Conservation (phyloP, 2,888 invertebrate species). For the Callyntrura sp. region DNA sequence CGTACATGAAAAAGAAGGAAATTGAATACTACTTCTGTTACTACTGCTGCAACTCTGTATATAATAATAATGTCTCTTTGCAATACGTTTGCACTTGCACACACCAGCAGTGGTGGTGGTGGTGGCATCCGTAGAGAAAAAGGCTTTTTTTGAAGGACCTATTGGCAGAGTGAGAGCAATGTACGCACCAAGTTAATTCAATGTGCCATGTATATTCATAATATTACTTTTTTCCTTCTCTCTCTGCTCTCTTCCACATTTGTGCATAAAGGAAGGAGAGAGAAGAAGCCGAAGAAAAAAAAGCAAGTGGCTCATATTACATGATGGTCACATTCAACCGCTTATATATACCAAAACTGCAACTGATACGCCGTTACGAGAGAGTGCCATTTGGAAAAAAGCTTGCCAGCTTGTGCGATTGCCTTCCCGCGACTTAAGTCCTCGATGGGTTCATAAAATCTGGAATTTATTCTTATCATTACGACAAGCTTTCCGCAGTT, state of each 20-base stretch:
- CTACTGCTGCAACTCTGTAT: background rate
- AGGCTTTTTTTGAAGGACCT: slow-evolving; percentile 40
- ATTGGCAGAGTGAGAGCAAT: slow-evolving; percentile 27
- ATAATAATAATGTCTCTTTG: background rate
- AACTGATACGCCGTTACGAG: background rate
- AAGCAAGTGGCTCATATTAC: background rate
- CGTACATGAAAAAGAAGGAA: background rate
- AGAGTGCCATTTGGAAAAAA: background rate
- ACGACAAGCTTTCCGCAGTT: slow-evolving; percentile 73
- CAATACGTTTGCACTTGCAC: background rate
- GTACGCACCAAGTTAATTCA: slow-evolving; percentile 10
- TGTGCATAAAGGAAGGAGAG: background rate
- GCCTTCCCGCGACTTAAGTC: slow-evolving; percentile 62
- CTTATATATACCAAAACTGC: background rate
- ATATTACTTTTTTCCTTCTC: background rate
- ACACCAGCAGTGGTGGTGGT: background rate
- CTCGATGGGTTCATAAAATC: slow-evolving; percentile 69
- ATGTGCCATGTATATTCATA: background rate
- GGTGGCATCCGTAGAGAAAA: slow-evolving; percentile 1
- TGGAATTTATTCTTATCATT: slow-evolving; percentile 75
- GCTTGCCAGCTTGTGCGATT: background rate
- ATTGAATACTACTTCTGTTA: background rate
- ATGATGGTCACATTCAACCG: background rate
- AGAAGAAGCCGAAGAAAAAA: background rate
- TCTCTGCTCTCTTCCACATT: background rate